Conservation (phyloP, 2,797 vertebrate species). For the Lacerta agilis region DNA sequence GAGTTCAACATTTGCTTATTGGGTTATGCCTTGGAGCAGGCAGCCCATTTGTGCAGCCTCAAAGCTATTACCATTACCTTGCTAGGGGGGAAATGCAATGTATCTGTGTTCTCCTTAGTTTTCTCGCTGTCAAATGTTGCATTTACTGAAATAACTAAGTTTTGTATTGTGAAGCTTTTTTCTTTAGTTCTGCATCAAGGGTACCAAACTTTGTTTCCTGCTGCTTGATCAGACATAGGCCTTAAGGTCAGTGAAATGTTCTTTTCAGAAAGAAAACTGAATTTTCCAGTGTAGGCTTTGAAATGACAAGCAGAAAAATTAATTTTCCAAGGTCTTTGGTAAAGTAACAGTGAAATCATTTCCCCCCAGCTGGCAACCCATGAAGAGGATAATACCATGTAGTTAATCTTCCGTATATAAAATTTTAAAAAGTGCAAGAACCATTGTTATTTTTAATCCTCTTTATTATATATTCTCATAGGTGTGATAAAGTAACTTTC, state of each 20-base stretch:
- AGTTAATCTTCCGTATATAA: not conserved
- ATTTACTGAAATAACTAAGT: not conserved
- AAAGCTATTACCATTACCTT: not conserved
- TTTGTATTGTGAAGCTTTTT: not conserved
- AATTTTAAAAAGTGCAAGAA: not conserved
- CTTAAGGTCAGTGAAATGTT: not conserved
- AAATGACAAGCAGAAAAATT: slow-evolving; percentile 9
- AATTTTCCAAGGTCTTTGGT: not conserved
- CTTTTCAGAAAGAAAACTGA: not conserved
- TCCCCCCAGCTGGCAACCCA: not conserved
- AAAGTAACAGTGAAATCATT: not conserved
- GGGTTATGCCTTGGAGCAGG: too few species aligned
- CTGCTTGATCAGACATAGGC: not conserved
- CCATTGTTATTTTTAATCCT: slow-evolving; percentile 10
- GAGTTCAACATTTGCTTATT: not conserved
- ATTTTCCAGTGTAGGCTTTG: not conserved
- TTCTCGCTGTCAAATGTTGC: not conserved
- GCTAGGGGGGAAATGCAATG: not conserved
- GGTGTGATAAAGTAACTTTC: not conserved
- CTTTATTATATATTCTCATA: not conserved
- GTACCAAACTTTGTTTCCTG: not conserved
- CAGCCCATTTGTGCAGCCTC: not conserved
- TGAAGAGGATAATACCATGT: not conserved
- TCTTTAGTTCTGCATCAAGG: not conserved
- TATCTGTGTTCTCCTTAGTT: not conserved